Evolutionary conservation across 2,113 vertebrate genomes (phyloP).

Genomic region (Apodemus speciosus): DNA sequence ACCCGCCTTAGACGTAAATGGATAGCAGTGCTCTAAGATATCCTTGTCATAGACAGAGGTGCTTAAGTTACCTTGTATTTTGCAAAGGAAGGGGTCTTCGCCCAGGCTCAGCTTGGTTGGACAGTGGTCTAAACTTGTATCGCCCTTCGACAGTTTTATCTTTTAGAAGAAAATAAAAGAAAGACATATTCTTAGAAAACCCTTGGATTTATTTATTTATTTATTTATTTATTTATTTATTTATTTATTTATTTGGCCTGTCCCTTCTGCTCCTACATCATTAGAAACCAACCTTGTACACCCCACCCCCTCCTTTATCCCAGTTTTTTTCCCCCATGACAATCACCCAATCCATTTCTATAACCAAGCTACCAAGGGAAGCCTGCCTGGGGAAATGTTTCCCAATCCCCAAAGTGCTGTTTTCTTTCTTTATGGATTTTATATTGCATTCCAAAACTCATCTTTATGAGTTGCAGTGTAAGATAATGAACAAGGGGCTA

Average conservation of each 20-base stretch:
- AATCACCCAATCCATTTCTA: not conserved
- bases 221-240: not conserved
- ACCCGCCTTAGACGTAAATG: not conserved
- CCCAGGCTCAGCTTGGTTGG: conserved; percentile 88
- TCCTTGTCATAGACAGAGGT: not conserved
- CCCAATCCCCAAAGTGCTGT: not conserved
- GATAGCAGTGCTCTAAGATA: not conserved
- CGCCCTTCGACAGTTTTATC: conserved; percentile 87
- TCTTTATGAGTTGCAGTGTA: not conserved
- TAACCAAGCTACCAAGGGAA: not conserved
- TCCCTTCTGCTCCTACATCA: not conserved
- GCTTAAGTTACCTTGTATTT: conserved; percentile 84
- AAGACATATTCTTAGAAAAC: not conserved
- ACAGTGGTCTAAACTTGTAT: conserved; percentile 85
- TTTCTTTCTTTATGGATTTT: conserved; percentile 35
- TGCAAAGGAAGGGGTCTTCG: conserved; percentile 78
- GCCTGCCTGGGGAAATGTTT: not conserved
- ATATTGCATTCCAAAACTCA: not conserved
- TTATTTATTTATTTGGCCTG: not conserved
- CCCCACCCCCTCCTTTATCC: not conserved
- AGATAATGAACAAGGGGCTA: not conserved
- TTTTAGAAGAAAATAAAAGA: conserved; percentile 77
- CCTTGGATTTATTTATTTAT: not conserved
- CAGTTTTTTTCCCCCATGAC: not conserved
- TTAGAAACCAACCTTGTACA: not conserved